A percentile compares a stretch with the other conserved stretches of the same genome.
Evolutionary conservation across 1,140 invertebrate genomes (phyloP).

Genomic region (Protaetia brevitarsis): DNA sequence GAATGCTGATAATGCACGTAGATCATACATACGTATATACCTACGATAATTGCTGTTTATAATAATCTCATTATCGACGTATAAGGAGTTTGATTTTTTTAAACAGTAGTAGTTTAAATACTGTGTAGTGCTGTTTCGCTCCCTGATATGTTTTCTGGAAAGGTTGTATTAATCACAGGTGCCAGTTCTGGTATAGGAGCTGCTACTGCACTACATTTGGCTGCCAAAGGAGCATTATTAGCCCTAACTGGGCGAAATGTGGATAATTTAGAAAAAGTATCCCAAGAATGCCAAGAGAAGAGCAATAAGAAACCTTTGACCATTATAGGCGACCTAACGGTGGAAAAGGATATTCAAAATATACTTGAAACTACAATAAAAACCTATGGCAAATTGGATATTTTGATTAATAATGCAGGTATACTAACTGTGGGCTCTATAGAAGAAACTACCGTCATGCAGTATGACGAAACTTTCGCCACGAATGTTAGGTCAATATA

Average conservation of each 20-base stretch:
- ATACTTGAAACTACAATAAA: conserved; percentile 61
- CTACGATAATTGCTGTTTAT: too few species aligned
- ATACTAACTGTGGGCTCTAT: conserved; percentile 68
- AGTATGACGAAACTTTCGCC: conserved; percentile 70
- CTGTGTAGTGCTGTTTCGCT: background rate
- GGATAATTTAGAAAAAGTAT: conserved; percentile 62
- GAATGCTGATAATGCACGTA: too few species aligned
- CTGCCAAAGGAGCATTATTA: conserved; percentile 68
- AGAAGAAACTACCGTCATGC: conserved; percentile 68
- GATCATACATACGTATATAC: too few species aligned
- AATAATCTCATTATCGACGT: too few species aligned
- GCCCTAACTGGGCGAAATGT: conserved; percentile 75
- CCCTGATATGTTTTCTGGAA: conserved; percentile 47
- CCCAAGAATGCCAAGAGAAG: conserved; percentile 56
- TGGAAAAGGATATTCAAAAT: conserved; percentile 60
- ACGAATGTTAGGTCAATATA: conserved; percentile 73
- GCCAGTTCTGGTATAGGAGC: conserved; percentile 85
- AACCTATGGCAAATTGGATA: conserved; percentile 62
- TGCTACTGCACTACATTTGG: conserved; percentile 73
- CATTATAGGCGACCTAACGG: conserved; percentile 58
- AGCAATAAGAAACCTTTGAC: conserved; percentile 45
- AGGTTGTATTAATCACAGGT: conserved; percentile 70
- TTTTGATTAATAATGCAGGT: conserved; percentile 78
- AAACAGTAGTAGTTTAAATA: background rate
- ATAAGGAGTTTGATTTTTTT: too few species aligned